These are phyloP conservation scores for Andrena fulva DNA, from an alignment of 2,888 invertebrate genomes.

Conservation along the genomic window DNA sequence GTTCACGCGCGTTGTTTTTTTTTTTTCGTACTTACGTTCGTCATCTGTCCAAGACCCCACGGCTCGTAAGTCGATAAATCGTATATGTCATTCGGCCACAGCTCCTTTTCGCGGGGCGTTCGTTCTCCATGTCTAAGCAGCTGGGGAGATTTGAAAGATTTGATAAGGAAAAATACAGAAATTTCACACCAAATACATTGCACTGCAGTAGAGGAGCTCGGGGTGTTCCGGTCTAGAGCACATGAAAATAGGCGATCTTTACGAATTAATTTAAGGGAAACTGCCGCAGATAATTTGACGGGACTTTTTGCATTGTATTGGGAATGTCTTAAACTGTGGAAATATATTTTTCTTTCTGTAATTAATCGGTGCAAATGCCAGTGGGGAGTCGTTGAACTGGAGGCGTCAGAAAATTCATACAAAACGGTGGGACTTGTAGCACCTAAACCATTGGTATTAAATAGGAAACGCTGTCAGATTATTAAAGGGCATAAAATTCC, in stretches of 20 bases:
- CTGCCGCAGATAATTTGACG: too few relatives aligned
- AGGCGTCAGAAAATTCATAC: too few relatives aligned
- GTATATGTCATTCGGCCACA: slow-evolving; percentile 86
- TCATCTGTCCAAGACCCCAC: slow-evolving; percentile 86
- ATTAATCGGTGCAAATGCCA: too few relatives aligned
- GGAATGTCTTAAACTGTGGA: too few relatives aligned
- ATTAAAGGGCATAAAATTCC: too few relatives aligned
- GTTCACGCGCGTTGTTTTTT: too few relatives aligned
- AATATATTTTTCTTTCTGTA: too few relatives aligned
- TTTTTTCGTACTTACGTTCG: slow-evolving; percentile 84
- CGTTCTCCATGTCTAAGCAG: slow-evolving; percentile 85
- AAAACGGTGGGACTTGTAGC: too few relatives aligned
- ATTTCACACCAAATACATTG: neutral
- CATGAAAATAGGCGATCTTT: neutral
- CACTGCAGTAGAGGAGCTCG: neutral
- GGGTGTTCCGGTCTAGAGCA: neutral
- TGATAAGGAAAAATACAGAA: neutral
- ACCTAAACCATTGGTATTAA: too few relatives aligned
- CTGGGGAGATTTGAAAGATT: slow-evolving; percentile 74
- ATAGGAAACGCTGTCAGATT: too few relatives aligned
- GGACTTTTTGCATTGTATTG: too few relatives aligned
- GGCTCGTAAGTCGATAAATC: slow-evolving; percentile 85
- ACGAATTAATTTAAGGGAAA: neutral
- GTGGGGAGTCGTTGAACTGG: too few relatives aligned
- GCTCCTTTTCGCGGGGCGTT: slow-evolving; percentile 72